Percentiles rank a stretch among this genome's conserved stretches.
phyloP scores from a whole-genome alignment of 2,113 vertebrate genomes.

The Saguinus imperator region DNA sequence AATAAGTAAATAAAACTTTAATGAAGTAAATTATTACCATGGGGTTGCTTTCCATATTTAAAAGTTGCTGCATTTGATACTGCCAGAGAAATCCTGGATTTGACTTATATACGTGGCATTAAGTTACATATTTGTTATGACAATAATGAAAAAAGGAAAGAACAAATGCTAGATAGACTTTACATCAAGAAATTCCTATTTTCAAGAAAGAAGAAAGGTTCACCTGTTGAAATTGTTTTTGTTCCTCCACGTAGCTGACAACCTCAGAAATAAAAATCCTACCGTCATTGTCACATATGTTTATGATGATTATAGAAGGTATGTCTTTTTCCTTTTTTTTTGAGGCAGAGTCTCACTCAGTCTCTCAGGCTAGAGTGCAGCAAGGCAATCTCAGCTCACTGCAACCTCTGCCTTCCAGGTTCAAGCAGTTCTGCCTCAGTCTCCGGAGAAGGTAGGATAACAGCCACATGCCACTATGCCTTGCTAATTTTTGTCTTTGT shows the following conservation, averaged over 20 bases:
- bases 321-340: background rate
- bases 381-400: too few species aligned
- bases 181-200: background rate
- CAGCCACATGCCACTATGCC: too few species aligned
- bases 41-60: background rate
- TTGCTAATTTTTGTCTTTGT: too few species aligned
- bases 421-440: too few species aligned
- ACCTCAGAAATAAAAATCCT: background rate
- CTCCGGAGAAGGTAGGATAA: too few species aligned
- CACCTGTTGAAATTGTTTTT: background rate
- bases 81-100: background rate
- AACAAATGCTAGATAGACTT: background rate
- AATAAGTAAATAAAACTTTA: background rate
- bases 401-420: too few species aligned
- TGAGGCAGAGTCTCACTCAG: too few species aligned
- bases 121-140: background rate
- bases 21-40: background rate
- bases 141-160: background rate
- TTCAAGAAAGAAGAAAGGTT: background rate
- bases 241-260: background rate
- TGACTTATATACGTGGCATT: background rate
- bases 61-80: background rate
- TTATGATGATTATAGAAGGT: background rate
- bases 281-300: background rate
- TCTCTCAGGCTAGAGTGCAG: too few species aligned